Evolutionary conservation across 1,140 invertebrate genomes (phyloP), one percentile per base, ranked within the genome.

Genomic region (Magallana angulata): DNA sequence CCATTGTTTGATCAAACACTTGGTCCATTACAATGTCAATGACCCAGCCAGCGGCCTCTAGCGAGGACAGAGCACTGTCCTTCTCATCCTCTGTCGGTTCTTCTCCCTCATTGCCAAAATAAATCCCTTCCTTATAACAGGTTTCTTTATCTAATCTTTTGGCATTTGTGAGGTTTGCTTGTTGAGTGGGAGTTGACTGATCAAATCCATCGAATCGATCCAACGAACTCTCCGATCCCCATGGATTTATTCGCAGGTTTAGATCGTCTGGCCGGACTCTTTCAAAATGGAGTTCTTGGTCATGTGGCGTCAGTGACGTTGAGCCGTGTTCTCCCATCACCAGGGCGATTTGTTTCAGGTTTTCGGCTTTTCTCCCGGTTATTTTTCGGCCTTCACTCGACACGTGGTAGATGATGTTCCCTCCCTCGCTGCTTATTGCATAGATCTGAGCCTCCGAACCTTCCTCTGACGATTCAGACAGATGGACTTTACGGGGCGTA

Each of bases 381-480:
- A 91, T 86, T 60, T 92, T 91, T 48, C 90, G 90, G 30, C 90
- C 91, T 9, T 92, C 90, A 18, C 93, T 85, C 16, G 96, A 96
- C 36, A 98, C 96, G 93, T 98, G 97, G 94, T 98, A 98, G 90
- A 97, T 97, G 0, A 98, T 96, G 91, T 97, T 97, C 1, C 97
- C 97, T 90, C 97, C 97, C 36, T 97, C 97, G 76, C 97, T 97
- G 91, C 97, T 98, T 60, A 98, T 97, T 2, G 97, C 97, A 93
- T 97, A 98, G 11, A 98, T 97, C 92, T 97, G 97, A 0, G 96
- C 95, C 95, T 96, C 94, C 9, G 90, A 83, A 82, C 92, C 90
- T 14, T 93, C 92, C 76, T 94, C 91, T 30, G 86, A 88, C 30
- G 87, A 81, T 18, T 94, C 92, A n/a, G 91, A 90, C n/a, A 94